Conservation (phyloP, 92 coral and sea anemone species). For the Actinostola sp. region DNA sequence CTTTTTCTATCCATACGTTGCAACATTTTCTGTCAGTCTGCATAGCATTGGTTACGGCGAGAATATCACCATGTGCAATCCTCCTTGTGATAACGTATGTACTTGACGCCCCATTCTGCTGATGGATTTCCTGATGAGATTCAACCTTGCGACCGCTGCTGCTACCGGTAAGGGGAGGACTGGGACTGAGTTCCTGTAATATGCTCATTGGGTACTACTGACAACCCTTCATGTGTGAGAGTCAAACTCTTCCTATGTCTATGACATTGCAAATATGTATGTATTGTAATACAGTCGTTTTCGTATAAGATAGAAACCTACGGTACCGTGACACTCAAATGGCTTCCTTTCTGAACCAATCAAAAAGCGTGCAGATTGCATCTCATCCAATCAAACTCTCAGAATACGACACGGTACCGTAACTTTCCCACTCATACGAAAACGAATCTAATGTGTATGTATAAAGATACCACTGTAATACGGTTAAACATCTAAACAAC, state of each 20-base stretch:
- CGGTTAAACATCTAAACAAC: too few species aligned
- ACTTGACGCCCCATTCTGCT: constrained; percentile 66
- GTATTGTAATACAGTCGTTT: too few species aligned
- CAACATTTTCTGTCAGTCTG: constrained; percentile 80
- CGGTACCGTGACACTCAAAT: too few species aligned
- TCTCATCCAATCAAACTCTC: too few species aligned
- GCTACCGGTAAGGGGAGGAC: constrained; percentile 43
- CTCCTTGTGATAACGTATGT: constrained; percentile 63
- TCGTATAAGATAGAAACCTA: too few species aligned
- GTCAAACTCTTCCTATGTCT: not conserved
- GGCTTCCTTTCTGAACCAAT: too few species aligned
- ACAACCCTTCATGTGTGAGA: not conserved
- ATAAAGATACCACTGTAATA: too few species aligned
- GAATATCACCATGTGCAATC: constrained; percentile 7
- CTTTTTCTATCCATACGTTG: constrained; percentile 71
- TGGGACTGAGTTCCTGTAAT: not conserved
- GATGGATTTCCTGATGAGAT: constrained; percentile 70
- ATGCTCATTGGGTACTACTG: not conserved
- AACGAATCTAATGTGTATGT: too few species aligned
- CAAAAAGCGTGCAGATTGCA: too few species aligned
- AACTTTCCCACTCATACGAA: too few species aligned
- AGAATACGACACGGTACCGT: too few species aligned
- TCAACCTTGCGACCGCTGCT: constrained; percentile 74
- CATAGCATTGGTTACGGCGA: constrained; percentile 78
- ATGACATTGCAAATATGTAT: too few species aligned